These are phyloP conservation scores for Psittacara wagleri DNA, from an alignment of 2,113 vertebrate species.

Conservation along the genomic window DNA sequence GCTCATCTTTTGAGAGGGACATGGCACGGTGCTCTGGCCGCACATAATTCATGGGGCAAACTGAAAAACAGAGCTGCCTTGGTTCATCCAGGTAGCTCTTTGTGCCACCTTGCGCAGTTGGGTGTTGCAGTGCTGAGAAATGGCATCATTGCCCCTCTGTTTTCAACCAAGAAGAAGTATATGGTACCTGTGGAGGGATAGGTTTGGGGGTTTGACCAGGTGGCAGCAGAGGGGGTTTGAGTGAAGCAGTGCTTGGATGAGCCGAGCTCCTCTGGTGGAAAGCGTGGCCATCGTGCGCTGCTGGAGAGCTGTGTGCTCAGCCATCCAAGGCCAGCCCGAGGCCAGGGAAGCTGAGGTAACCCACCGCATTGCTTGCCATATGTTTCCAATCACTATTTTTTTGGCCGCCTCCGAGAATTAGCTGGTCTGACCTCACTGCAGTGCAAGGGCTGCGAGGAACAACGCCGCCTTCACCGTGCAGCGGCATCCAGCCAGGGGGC, in stretches of 20 bases:
- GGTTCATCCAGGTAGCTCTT: fast-evolving
- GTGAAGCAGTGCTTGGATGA: fast-evolving
- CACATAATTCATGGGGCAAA: too few relatives aligned
- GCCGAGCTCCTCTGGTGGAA: background rate
- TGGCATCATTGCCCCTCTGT: fast-evolving
- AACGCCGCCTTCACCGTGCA: background rate
- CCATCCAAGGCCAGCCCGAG: background rate
- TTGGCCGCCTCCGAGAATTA: background rate
- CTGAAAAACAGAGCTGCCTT: background rate
- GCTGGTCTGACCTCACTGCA: background rate
- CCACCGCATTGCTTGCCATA: background rate
- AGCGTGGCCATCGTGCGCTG: fast-evolving
- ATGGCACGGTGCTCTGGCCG: background rate
- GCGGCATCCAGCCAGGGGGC: background rate
- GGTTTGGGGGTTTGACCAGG: background rate
- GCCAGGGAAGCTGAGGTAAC: background rate
- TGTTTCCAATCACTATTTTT: conserved; percentile 48
- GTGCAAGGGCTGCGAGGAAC: background rate
- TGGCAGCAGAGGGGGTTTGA: background rate
- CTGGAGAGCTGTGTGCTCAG: background rate
- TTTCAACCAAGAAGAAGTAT: background rate
- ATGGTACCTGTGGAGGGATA: fast-evolving
- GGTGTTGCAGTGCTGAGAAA: background rate
- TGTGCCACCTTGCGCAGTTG: fast-evolving
- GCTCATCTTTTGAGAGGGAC: background rate